Percentiles rank a stretch among this genome's conserved stretches.
Evolutionary conservation across 2,113 vertebrate genomes (phyloP).

Genomic region (Labeo catla): DNA sequence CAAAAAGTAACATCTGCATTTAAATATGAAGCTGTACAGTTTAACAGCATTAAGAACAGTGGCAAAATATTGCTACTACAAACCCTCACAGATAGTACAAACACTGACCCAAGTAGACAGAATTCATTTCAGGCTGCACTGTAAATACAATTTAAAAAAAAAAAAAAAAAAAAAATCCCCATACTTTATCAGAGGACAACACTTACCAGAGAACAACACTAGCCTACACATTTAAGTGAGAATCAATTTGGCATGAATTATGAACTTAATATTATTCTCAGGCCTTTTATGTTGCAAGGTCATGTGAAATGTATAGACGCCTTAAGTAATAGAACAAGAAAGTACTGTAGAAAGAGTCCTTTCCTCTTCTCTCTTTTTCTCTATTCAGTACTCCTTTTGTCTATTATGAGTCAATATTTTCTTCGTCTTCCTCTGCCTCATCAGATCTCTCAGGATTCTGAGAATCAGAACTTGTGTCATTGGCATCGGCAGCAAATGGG

Average conservation of each 20-base stretch:
- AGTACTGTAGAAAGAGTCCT: neutral
- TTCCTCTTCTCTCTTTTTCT: neutral
- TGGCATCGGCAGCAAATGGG: conserved; percentile 78
- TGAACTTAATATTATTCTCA: neutral
- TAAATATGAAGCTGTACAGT: neutral
- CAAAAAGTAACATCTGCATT: neutral
- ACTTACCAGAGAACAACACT: neutral
- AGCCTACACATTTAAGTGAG: neutral
- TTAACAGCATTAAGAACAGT: neutral
- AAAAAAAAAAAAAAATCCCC: neutral
- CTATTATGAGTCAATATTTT: neutral
- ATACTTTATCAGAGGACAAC: neutral
- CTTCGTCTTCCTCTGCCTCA: conserved; percentile 21
- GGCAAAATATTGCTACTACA: neutral
- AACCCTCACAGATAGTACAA: neutral
- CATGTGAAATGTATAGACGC: neutral
- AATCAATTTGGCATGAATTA: neutral
- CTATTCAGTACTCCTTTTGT: neutral
- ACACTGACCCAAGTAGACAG: neutral
- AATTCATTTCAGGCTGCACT: neutral
- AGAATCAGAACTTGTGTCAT: conserved; percentile 62
- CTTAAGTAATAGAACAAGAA: neutral
- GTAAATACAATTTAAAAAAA: neutral
- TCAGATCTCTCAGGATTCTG: conserved; percentile 50
- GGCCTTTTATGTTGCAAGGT: neutral